Base-by-base conservation (phyloP, 2,888 invertebrate genomes). In the Odontocolon sp. region DNA sequence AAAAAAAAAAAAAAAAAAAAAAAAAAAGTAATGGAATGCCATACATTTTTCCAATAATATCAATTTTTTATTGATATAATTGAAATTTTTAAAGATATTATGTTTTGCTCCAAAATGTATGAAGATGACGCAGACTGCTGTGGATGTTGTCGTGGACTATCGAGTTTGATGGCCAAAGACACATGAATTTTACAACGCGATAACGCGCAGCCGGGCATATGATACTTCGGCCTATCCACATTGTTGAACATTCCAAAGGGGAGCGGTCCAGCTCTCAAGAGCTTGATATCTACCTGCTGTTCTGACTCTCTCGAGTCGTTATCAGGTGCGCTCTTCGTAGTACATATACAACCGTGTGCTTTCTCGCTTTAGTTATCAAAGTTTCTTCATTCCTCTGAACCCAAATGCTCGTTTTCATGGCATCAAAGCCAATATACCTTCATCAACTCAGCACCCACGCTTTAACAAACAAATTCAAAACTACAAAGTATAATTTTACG, bases 111-210 rank as follows among this genome's bases (percentile, higher is more conserved):
- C 6, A 18, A 54, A 54, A 54, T n/a, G 3, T 16, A 8, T 0
- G 33, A 52, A 28, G 54, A 54, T 33, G 11, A 31, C 31, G 31
- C 52, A 50, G 14, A 50, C 11, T 28, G 28, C 50, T 14, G 54
- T 9, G 4, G 16, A 18, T 14, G 54, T 18, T 54, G 54, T 54
- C 54, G 33, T 33, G 33, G 33, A 16, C 33, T 18, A 18, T 14
- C n/a, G 54, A 54, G 33, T 54, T 54, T 54, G 54, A 54, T 54
- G 31, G 33, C 31, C 33, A 54, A 54, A 54, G 54, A 54, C 33
- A 33, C 54, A 31, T 33, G 54, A 54, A 54, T 54, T 33, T 54
- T 54, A 33, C 54, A 54, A 33, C 14, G n/a, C 54, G 54, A 54
- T 54, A 54, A 54, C 54, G 31, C 54, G 54, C 54, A 16, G 33